Conservation (phyloP, 2,888 invertebrate species). For the Rhingia rostrata region DNA sequence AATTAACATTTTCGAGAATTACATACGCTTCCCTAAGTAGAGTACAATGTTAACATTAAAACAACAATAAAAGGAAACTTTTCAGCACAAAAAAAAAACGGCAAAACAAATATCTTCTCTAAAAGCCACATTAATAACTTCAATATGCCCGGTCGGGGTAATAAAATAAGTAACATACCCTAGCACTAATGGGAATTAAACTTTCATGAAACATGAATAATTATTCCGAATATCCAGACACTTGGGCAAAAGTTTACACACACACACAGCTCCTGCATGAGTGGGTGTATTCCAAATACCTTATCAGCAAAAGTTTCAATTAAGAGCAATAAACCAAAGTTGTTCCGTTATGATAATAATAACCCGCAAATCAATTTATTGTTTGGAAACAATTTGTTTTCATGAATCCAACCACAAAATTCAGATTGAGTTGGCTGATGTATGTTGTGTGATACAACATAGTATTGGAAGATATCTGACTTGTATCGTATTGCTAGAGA, state of each 20-base stretch:
- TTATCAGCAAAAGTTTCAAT: neutral
- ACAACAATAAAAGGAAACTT: conserved; percentile 2
- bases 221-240: neutral
- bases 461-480: no score
- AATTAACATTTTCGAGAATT: no score
- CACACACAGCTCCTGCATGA: neutral
- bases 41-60: no score
- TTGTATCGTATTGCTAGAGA: no score
- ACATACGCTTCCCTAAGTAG: no score
- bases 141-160: conserved; percentile 7
- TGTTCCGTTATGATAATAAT: neutral
- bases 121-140: conserved; percentile 22
- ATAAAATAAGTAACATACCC: conserved; percentile 28
- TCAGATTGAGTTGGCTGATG: no score
- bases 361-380: neutral
- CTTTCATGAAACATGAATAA: conserved; percentile 37
- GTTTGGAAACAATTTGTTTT: neutral
- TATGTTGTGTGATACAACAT: no score
- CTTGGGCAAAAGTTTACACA: no score
- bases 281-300: neutral
- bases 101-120: no score
- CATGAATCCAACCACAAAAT: no score
- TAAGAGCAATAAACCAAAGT: neutral
- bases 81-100: neutral
- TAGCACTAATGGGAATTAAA: conserved; percentile 25